Evolutionary conservation across 2,113 vertebrate species (phyloP), one percentile per base, ranked within the genome.

Genomic region (Festucalex cinctus): DNA sequence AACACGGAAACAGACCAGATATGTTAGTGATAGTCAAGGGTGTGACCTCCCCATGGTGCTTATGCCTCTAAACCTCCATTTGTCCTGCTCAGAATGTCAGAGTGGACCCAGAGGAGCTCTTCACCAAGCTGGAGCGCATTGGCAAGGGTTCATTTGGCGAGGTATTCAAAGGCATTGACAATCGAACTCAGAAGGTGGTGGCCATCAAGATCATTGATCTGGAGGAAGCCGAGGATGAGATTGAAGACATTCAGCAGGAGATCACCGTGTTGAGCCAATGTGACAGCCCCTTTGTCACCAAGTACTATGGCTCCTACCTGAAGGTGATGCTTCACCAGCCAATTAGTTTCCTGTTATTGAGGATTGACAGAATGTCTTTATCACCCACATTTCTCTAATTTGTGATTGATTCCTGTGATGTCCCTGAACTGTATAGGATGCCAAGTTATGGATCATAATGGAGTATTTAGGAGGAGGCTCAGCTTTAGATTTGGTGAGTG

Each of bases 111-210:
- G 97, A 99, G 86, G 94, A 98, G 88, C 87, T 98, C 66, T 99
- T 98, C 80, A 97, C 95, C 37, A 99, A 99, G 87, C 92, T 98
- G 81, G 95, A 99, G 87, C 95, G 94, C 81, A 98, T 99, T 49
- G 97, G 97, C 74, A 99, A 98, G 81, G 97, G 97, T 53, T 98
- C 97, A 4, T 99, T 98, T 24, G 97, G 97, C 19, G 97, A 99
- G 86, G 97, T 99, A 75, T 98, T 98, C 90, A 98, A 98, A 91
- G 97, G 97, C 90, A 98, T 99, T 87, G 96, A 99, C 93, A 96
- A 96, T 89, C 94, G 94, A 89, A 97, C 95, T 72, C 96, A 99
- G 92, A 98, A 98, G 85, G 96, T 99, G 53, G 95, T 99, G 80
- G 96, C 96, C 88, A 98, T 98, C 91, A 98, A 98, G 93, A 96